These are phyloP conservation scores for Drosophila putrida DNA, from an alignment of 2,888 invertebrate genomes.

Conservation along the genomic window DNA sequence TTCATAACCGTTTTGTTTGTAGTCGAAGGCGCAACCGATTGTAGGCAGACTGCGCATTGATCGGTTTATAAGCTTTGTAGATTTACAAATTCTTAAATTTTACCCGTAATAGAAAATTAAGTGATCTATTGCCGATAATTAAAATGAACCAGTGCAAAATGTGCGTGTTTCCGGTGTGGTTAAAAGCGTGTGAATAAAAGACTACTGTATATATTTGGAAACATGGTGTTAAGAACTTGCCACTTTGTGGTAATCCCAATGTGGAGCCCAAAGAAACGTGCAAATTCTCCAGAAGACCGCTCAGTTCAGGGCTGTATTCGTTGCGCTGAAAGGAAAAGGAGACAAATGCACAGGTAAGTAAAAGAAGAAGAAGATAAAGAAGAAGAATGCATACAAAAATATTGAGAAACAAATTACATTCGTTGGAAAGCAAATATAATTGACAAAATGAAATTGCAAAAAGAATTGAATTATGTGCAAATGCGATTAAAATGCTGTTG, in stretches of 20 bases:
- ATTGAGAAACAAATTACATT: conserved; percentile 52
- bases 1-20: no score
- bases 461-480: conserved; percentile 75
- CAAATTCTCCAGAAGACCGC: conserved; percentile 84
- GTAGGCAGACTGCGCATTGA: no score
- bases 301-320: conserved; percentile 84
- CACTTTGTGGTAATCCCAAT: conserved; percentile 84
- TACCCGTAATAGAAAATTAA: no score
- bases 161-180: not conserved
- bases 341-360: conserved; percentile 1
- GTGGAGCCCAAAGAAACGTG: conserved; percentile 84
- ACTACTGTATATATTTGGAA: not conserved
- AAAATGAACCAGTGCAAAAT: no score
- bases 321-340: conserved; percentile 69
- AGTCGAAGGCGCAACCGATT: no score
- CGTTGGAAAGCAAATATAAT: conserved; percentile 59
- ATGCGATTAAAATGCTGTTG: conserved; percentile 72
- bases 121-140: no score
- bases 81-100: no score
- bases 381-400: conserved; percentile 28
- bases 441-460: conserved; percentile 71
- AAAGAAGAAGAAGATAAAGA: not conserved
- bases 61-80: no score
- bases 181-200: not conserved
- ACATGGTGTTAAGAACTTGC: conserved; percentile 61